phyloP scores from a whole-genome alignment of 2,113 vertebrate genomes.

The Psilopogon haemacephalus region DNA sequence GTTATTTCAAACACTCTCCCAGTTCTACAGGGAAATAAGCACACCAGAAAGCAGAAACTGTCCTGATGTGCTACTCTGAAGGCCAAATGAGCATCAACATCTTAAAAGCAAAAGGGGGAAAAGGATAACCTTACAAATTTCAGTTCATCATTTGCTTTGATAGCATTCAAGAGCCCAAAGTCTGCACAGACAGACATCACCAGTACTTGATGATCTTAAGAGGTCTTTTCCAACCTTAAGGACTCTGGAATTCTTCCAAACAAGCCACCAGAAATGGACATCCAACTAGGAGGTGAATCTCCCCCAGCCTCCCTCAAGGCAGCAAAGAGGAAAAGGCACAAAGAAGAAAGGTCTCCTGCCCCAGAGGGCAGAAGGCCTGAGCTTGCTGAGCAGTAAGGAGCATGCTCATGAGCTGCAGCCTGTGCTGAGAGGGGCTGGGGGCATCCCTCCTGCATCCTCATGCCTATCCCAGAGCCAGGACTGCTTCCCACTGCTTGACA shows the following conservation, averaged over 20 bases:
- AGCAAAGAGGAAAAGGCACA: not conserved
- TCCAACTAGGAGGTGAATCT: not conserved
- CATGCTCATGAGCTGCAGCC: fast-evolving
- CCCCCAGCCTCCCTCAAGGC: not conserved
- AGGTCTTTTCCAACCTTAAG: too few relatives aligned
- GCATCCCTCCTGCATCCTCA: not conserved
- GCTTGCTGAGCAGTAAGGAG: not conserved
- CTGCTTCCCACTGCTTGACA: not conserved
- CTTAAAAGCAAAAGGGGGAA: not conserved
- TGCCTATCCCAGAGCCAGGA: not conserved
- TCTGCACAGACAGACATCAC: not conserved
- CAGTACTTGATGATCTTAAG: not conserved
- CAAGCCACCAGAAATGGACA: not conserved
- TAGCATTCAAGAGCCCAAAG: not conserved
- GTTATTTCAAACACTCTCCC: too few relatives aligned
- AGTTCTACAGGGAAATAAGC: not conserved
- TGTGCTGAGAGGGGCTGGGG: not conserved
- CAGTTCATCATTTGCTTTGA: not conserved
- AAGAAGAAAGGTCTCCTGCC: not conserved
- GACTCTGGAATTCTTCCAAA: not conserved
- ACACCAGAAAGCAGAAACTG: not conserved
- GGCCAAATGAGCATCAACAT: not conserved
- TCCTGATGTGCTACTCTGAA: not conserved
- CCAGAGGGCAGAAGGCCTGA: not conserved
- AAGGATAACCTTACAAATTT: not conserved